Conservation (phyloP, 2,113 vertebrate genomes). For the Scortum barcoo region DNA sequence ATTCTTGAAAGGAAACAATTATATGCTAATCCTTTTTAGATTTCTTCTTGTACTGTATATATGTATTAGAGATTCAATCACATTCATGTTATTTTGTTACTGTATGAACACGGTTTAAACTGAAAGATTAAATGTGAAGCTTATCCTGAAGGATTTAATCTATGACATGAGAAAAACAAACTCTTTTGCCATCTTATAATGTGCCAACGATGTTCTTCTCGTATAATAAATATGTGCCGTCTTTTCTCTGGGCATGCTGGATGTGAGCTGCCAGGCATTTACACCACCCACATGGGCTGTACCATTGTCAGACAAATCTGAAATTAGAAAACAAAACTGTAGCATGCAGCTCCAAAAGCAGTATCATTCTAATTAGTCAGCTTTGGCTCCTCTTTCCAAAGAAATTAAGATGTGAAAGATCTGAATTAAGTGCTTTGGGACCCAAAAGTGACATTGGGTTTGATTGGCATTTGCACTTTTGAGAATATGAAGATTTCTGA, state of each 20-base stretch:
- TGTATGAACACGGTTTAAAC: background rate
- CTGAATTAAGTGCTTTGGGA: slow-evolving; percentile 21
- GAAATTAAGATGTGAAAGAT: slow-evolving; percentile 47
- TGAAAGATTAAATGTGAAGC: background rate
- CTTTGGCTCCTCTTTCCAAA: slow-evolving; percentile 31
- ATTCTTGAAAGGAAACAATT: background rate
- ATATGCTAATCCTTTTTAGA: background rate
- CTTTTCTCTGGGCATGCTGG: slow-evolving; percentile 31
- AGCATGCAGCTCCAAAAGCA: slow-evolving; percentile 48
- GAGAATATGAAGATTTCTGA: slow-evolving; percentile 41
- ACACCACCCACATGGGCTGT: slow-evolving; percentile 68
- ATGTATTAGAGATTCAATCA: slow-evolving; percentile 1
- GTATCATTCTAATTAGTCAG: slow-evolving; percentile 60
- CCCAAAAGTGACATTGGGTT: background rate
- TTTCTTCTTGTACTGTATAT: background rate
- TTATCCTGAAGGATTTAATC: background rate
- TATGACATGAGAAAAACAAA: slow-evolving; percentile 1
- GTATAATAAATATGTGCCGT: slow-evolving; percentile 46
- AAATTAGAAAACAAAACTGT: slow-evolving; percentile 60
- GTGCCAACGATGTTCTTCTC: slow-evolving; percentile 17
- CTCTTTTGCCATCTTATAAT: background rate
- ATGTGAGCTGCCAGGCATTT: slow-evolving; percentile 58
- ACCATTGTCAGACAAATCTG: slow-evolving; percentile 59
- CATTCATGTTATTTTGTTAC: background rate
- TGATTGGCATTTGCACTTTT: slow-evolving; percentile 45